phyloP scores from a whole-genome alignment of 2,888 invertebrate species.

The Drepanosiphum platanoidis region DNA sequence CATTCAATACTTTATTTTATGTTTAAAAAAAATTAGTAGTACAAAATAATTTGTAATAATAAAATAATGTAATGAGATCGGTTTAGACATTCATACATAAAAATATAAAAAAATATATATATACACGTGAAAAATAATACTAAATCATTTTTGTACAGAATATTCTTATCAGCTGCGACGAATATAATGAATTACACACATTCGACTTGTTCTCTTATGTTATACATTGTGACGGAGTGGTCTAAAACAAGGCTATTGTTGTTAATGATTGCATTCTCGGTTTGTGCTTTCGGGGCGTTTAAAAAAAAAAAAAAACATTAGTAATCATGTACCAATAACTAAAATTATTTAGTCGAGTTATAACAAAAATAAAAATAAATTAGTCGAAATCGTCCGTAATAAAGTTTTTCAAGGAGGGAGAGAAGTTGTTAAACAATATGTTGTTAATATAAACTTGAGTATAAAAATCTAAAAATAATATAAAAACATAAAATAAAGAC shows the following conservation, averaged over 20 bases:
- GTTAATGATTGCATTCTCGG: too few species aligned
- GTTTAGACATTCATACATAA: not conserved
- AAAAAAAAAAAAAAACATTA: conserved; percentile 7
- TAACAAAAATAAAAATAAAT: conserved; percentile 1
- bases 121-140: not conserved
- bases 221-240: not conserved
- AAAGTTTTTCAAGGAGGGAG: not conserved
- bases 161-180: not conserved
- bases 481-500: conserved; percentile 44
- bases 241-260: not conserved
- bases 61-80: conserved; percentile 39
- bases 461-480: conserved; percentile 55
- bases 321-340: not conserved
- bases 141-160: not conserved
- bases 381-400: not conserved
- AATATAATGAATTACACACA: not conserved
- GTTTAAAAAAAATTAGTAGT: not conserved
- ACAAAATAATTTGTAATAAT: conserved; percentile 23
- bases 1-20: not conserved
- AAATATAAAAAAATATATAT: not conserved
- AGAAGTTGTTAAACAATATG: conserved; percentile 7
- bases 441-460: conserved; percentile 10
- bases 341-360: conserved; percentile 3
- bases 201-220: not conserved
- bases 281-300: too few species aligned